These are phyloP conservation scores for Poeciliopsis presidionis DNA, from an alignment of 2,797 vertebrate genomes.

Conservation along the genomic window DNA sequence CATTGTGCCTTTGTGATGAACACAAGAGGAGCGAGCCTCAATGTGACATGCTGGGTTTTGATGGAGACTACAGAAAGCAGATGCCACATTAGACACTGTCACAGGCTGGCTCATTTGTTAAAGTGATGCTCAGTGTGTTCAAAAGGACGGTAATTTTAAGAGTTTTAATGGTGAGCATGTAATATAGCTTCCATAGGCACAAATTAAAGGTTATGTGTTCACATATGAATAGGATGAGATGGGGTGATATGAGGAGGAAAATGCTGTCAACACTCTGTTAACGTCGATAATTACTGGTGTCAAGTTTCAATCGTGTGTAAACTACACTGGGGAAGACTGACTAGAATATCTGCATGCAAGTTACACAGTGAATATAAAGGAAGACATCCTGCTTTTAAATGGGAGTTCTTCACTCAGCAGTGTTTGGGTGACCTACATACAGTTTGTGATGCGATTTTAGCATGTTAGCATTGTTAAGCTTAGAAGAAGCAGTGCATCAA, in stretches of 20 bases:
- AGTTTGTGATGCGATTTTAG: not conserved
- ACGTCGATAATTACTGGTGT: constrained; percentile 1
- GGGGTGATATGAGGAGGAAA: not conserved
- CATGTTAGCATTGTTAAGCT: not conserved
- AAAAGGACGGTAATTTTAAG: constrained; percentile 27
- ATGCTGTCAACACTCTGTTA: constrained; percentile 14
- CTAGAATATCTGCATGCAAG: constrained; percentile 1
- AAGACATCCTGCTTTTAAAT: not conserved
- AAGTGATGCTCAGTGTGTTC: constrained; percentile 7
- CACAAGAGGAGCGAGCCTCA: constrained; percentile 47
- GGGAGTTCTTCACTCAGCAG: not conserved
- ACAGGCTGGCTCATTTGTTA: constrained; percentile 16
- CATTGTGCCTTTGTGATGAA: constrained; percentile 65
- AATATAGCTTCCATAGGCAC: constrained; percentile 17
- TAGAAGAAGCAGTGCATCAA: not conserved
- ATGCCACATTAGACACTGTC: constrained; percentile 32
- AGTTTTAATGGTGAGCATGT: constrained; percentile 9
- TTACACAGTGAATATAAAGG: not conserved
- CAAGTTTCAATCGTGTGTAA: not conserved
- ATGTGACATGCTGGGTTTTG: constrained; percentile 49
- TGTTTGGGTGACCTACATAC: not conserved
- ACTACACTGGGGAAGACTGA: not conserved
- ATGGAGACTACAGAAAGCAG: constrained; percentile 34
- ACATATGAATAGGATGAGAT: constrained; percentile 2
- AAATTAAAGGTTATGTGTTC: constrained; percentile 34